phyloP scores from a whole-genome alignment of 2,113 vertebrate genomes.

The Ovis aries region DNA sequence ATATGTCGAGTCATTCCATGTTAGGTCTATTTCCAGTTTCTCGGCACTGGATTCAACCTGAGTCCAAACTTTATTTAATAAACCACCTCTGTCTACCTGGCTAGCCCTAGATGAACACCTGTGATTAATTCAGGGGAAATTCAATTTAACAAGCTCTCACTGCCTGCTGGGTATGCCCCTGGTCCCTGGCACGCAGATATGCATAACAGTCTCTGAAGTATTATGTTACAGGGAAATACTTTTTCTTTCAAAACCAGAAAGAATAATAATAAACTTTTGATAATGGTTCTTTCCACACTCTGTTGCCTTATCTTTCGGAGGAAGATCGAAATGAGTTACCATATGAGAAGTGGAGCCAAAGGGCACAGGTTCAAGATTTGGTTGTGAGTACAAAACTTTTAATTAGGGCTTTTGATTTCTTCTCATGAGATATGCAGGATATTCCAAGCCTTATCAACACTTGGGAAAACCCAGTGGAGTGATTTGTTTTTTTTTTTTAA shows the following conservation, averaged over 20 bases:
- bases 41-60: neutral
- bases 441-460: slow-evolving; percentile 31
- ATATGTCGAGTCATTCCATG: neutral
- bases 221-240: neutral
- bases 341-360: slow-evolving; percentile 24
- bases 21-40: neutral
- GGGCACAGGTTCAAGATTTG: slow-evolving; percentile 65
- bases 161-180: neutral
- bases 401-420: slow-evolving; percentile 63
- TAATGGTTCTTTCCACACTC: slow-evolving; percentile 38
- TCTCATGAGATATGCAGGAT: slow-evolving; percentile 48
- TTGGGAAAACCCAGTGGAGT: slow-evolving; percentile 40
- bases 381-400: slow-evolving; percentile 68
- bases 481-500: neutral
- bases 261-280: slow-evolving; percentile 37
- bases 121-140: neutral
- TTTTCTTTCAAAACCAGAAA: slow-evolving; percentile 9
- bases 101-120: neutral
- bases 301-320: slow-evolving; percentile 60
- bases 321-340: slow-evolving; percentile 38
- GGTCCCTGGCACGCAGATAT: neutral
- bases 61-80: neutral
- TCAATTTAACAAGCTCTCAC: neutral
- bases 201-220: neutral
- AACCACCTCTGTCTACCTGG: neutral